phyloP scores from a whole-genome alignment of 1,140 invertebrate species.

The Heliconius hermathena region DNA sequence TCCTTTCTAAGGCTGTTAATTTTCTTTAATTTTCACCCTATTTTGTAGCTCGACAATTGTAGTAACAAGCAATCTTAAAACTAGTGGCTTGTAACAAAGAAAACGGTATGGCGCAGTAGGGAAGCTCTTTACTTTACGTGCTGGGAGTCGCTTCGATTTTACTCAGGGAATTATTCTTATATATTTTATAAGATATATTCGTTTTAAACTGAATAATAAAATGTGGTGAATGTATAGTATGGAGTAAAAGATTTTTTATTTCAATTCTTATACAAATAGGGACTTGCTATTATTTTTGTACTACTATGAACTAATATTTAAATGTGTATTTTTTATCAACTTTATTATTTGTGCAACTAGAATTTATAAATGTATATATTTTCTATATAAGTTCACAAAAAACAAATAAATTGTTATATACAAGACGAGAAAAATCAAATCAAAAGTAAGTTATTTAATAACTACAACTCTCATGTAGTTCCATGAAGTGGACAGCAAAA shows the following conservation, averaged over 20 bases:
- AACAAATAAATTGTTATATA: not conserved
- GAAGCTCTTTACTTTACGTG: not conserved
- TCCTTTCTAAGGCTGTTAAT: slow-evolving; percentile 23
- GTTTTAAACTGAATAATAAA: too few relatives aligned
- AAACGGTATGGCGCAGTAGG: not conserved
- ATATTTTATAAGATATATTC: too few relatives aligned
- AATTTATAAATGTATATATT: too few relatives aligned
- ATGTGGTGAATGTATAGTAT: too few relatives aligned
- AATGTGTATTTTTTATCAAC: too few relatives aligned
- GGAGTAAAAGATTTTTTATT: too few relatives aligned
- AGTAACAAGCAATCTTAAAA: not conserved
- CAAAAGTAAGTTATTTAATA: slow-evolving; percentile 10
- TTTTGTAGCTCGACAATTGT: slow-evolving; percentile 13
- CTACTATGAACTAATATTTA: too few relatives aligned
- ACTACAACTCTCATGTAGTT: slow-evolving; percentile 1
- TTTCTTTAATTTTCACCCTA: slow-evolving; percentile 17
- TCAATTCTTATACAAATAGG: too few relatives aligned
- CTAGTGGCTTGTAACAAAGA: not conserved
- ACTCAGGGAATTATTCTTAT: too few relatives aligned
- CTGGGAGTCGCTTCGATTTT: not conserved
- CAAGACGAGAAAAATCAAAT: not conserved
- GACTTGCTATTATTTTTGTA: too few relatives aligned
- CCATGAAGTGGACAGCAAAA: slow-evolving; percentile 8
- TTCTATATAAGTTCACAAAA: too few relatives aligned
- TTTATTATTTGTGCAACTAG: too few relatives aligned